phyloP scores from a whole-genome alignment of 2,797 vertebrate genomes.

The Hemitrygon akajei region DNA sequence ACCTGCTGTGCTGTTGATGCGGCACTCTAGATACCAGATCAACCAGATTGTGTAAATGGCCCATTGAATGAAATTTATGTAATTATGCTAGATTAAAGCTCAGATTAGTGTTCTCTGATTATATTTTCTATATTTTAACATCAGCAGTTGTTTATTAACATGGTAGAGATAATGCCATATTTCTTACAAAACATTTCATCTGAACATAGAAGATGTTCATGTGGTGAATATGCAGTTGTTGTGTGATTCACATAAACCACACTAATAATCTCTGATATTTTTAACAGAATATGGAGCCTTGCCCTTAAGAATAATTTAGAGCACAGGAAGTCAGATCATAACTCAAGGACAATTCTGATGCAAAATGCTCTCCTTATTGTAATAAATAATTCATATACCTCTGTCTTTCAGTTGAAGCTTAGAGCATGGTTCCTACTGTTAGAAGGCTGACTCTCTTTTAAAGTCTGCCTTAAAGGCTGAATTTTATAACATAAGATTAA shows the following conservation, averaged over 20 bases:
- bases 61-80: neutral
- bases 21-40: neutral
- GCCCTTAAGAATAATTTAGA: neutral
- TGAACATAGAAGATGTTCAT: neutral
- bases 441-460: neutral
- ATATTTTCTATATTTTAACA: neutral
- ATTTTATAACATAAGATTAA: neutral
- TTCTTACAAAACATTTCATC: neutral
- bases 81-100: neutral
- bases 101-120: neutral
- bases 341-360: neutral
- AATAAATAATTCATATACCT: slow-evolving; percentile 14
- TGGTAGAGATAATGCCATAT: neutral
- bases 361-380: neutral
- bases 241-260: slow-evolving; percentile 11
- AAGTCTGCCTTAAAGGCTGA: neutral
- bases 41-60: neutral
- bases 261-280: slow-evolving; percentile 10
- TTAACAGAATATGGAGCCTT: neutral
- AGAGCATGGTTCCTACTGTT: neutral
- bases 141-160: neutral
- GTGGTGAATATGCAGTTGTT: neutral
- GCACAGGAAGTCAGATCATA: neutral
- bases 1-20: neutral
- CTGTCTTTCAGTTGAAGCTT: neutral